phyloP scores from a whole-genome alignment of 1,140 invertebrate genomes.

The Drosophila azteca region DNA sequence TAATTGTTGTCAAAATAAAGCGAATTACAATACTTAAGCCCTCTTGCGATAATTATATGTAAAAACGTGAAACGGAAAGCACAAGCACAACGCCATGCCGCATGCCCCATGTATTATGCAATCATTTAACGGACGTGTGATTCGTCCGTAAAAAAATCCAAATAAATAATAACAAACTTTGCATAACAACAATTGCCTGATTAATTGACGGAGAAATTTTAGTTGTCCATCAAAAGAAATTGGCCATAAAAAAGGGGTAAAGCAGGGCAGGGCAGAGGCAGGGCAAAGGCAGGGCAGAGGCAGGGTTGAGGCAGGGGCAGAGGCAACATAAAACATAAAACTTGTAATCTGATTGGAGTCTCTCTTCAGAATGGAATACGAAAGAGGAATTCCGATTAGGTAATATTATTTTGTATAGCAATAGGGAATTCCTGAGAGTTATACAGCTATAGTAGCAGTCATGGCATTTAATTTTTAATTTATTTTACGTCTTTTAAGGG shows the following conservation, averaged over 20 bases:
- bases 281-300: not conserved
- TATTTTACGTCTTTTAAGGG: not conserved
- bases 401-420: not conserved
- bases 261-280: too few relatives aligned
- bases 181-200: constrained; percentile 46
- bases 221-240: constrained; percentile 23
- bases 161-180: constrained; percentile 42
- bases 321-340: not conserved
- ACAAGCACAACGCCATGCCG: constrained; percentile 25
- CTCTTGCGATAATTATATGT: constrained; percentile 42
- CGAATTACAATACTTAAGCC: constrained; percentile 49
- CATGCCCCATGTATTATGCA: constrained; percentile 28
- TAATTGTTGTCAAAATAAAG: constrained; percentile 57
- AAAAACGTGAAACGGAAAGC: constrained; percentile 49
- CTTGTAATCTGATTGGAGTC: constrained; percentile 10
- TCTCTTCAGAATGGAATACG: constrained; percentile 6
- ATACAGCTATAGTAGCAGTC: too few relatives aligned
- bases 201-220: constrained; percentile 39
- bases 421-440: too few relatives aligned
- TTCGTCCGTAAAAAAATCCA: constrained; percentile 38
- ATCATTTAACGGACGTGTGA: constrained; percentile 50
- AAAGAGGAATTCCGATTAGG: not conserved
- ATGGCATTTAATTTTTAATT: not conserved
- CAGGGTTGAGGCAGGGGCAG: too few relatives aligned
- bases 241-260: constrained; percentile 17